Evolutionary conservation across 2,888 invertebrate species (phyloP), one percentile per base, ranked within the genome.

Genomic region (Ariolimax columbianus): DNA sequence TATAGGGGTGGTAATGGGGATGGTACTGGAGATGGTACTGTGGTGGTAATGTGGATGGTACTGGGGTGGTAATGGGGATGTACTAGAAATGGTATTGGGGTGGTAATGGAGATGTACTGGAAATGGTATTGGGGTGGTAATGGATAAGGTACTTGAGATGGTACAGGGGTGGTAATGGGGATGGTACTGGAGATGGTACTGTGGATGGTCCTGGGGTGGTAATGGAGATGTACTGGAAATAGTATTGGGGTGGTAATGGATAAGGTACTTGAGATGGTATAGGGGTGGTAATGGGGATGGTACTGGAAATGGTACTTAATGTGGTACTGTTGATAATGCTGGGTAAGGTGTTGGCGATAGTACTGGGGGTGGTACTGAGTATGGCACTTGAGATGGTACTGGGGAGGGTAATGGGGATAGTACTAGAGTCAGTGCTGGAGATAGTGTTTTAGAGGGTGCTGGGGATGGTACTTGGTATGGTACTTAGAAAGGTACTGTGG

Each of bases 31-130:
- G 51, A 11, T 7, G 17, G 7, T 7, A 51, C n/a, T 33, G 55
- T 51, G 77, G 47, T 23, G 23, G 77, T 55, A n/a, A 51, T 47
- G 47, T n/a, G 26, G 47, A n/a, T n/a, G 47, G 77, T 77, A n/a
- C 33, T 43, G 30, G 55, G n/a, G n/a, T 47, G 55, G 30, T 43
- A 3, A 51, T 77, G 55, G 30, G 77, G 26, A n/a, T n/a, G n/a
- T n/a, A n/a, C n/a, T n/a, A n/a, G n/a, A n/a, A n/a, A n/a, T n/a
- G n/a, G n/a, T n/a, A n/a, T n/a, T n/a, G n/a, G n/a, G n/a, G n/a
- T n/a, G n/a, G n/a, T n/a, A n/a, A n/a, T n/a, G n/a, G n/a, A n/a
- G n/a, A n/a, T n/a, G n/a, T n/a, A n/a, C n/a, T n/a, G n/a, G n/a
- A n/a, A n/a, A n/a, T n/a, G n/a, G n/a, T n/a, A n/a, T n/a, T n/a